phyloP scores from a whole-genome alignment of 2,797 vertebrate species.

The Megaceryle alcyon region DNA sequence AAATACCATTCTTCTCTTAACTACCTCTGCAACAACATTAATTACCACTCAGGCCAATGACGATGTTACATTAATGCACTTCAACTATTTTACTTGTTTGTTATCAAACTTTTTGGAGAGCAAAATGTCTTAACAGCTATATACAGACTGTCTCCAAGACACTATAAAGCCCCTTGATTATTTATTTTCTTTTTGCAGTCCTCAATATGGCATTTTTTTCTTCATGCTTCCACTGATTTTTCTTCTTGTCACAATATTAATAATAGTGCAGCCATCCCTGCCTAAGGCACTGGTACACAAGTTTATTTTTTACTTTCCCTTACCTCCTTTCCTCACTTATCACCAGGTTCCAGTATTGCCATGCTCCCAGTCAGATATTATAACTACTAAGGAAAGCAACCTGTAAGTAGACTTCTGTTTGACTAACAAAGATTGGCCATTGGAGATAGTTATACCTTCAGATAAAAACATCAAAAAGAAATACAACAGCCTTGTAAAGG shows the following conservation, averaged over 20 bases:
- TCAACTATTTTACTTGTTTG: background rate
- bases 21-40: background rate
- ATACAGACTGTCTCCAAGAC: background rate
- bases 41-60: background rate
- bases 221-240: background rate
- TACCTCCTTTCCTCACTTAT: background rate
- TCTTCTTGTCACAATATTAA: background rate
- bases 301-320: background rate
- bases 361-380: background rate
- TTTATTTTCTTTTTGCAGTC: background rate
- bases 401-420: background rate
- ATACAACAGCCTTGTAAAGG: background rate
- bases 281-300: background rate
- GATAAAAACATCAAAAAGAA: background rate
- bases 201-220: background rate
- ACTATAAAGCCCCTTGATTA: background rate
- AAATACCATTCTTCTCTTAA: background rate
- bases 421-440: background rate
- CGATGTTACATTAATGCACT: background rate
- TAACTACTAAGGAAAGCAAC: background rate
- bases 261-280: background rate
- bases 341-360: background rate
- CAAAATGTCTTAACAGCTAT: background rate
- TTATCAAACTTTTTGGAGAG: background rate
- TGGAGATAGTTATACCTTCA: background rate